Base-by-base conservation (phyloP, 2,797 vertebrate species). In the Pipistrellus nathusii region DNA sequence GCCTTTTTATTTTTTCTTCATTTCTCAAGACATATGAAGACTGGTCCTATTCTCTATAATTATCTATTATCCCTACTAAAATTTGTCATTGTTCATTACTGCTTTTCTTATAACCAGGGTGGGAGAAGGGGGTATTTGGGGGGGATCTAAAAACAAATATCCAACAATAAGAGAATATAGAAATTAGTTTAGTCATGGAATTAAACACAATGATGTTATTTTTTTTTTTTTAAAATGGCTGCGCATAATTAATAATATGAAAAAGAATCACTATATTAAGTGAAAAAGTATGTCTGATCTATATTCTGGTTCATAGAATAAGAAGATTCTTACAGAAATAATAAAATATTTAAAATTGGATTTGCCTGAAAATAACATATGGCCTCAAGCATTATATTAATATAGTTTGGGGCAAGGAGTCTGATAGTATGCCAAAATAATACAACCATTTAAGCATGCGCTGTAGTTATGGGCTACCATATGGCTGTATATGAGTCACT, bases 241-340 rank as follows among this genome's bases (percentile, higher is more conserved):
- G 30, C 25, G 41, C 46, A 5, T 93, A 86, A 83, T 77, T 78
- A 96, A 32, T 35, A 82, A 57, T 69, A 80, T 25, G 15, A 10
- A 9, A 89, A 80, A 91, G 71, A 32, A 46, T 59, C 69, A 72
- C 68, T 25, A 53, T 77, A 71, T 17, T 62, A 92, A 90, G 41
- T 8, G 27, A 73, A 90, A 81, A 95, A 62, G 68, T 68, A 83
- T 27, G 21, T 10, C 35, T 41, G 62, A 57, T 13, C 14, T 75
- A 21, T 21, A 81, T 87, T 90, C 53, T 96, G 38, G 59, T 87
- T 90, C 59, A 80, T 75, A 82, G 85, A 85, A 41, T 71, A 93
- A 77, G 48, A 68, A 30, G 55, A 38, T 78, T 35, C 83, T 95
- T 88, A 55, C 1, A 51, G 27, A 71, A 92, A 66, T 46, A 55